Conservation (phyloP, 2,888 invertebrate species). For the Cyclophora punctaria region DNA sequence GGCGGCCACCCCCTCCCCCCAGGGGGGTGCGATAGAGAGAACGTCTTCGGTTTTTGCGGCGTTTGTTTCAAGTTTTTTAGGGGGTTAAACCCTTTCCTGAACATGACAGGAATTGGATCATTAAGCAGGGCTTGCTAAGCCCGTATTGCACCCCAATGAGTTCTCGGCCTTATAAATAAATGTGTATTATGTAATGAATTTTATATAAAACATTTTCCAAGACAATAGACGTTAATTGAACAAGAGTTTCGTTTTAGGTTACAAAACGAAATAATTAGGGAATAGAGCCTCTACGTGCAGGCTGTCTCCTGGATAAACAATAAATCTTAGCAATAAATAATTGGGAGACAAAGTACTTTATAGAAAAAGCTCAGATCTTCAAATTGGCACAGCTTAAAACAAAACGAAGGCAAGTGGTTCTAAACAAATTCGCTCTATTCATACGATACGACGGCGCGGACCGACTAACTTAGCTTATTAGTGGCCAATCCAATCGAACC, state of each 20-base stretch:
- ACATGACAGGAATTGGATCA: conserved; percentile 76
- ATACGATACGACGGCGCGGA: too few relatives aligned
- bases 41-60: conserved; percentile 75
- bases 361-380: too few relatives aligned
- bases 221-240: too few relatives aligned
- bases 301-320: too few relatives aligned
- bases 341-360: too few relatives aligned
- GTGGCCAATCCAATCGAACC: conserved; percentile 35
- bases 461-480: conserved; percentile 27
- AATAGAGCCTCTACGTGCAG: too few relatives aligned
- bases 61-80: conserved; percentile 75
- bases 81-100: conserved; percentile 74
- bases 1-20: conserved; percentile 32
- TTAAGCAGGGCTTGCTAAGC: conserved; percentile 58
- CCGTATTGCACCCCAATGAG: conserved; percentile 13
- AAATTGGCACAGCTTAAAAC: too few relatives aligned
- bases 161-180: conserved; percentile 8
- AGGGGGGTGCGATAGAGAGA: conserved; percentile 50
- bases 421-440: conserved; percentile 3
- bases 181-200: conserved; percentile 34
- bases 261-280: too few relatives aligned
- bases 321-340: too few relatives aligned
- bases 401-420: background rate
- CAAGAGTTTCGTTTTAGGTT: too few relatives aligned
- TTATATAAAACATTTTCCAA: conserved; percentile 6